Conservation (phyloP, 2,113 vertebrate genomes). For the Anguilla rostrata region DNA sequence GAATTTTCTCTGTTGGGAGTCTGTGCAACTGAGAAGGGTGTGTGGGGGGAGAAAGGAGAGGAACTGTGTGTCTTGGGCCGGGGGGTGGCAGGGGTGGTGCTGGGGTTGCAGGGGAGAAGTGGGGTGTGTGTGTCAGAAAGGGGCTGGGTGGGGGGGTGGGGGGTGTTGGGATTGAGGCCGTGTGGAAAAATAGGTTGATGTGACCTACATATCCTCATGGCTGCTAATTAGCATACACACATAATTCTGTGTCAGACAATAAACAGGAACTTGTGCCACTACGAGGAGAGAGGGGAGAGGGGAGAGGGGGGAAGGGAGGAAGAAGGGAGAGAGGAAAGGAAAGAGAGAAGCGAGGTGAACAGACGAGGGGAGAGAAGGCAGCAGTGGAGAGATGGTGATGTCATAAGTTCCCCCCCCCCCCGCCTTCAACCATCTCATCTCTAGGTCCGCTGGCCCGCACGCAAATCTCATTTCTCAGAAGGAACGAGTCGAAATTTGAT, state of each 20-base stretch:
- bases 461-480: conserved; percentile 14
- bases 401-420: conserved; percentile 50
- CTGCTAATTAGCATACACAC: conserved; percentile 65
- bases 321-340: neutral
- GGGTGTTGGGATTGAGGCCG: conserved; percentile 45
- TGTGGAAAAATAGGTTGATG: conserved; percentile 63
- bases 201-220: conserved; percentile 73
- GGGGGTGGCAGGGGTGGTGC: conserved; percentile 25
- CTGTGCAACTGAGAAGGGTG: neutral
- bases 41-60: conserved; percentile 22
- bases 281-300: neutral
- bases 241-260: conserved; percentile 44
- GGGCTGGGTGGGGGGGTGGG: conserved; percentile 32
- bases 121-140: conserved; percentile 32
- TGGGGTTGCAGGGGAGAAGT: conserved; percentile 28
- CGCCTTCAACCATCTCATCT: conserved; percentile 55
- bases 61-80: conserved; percentile 14
- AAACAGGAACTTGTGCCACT: neutral
- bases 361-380: neutral
- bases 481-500: neutral
- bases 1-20: conserved; percentile 16
- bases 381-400: conserved; percentile 53
- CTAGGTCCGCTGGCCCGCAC: conserved; percentile 56
- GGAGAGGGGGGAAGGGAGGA: neutral
- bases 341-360: neutral